Evolutionary conservation across 1,140 invertebrate genomes (phyloP), one percentile per base, ranked within the genome.

Genomic region (Nymphalis io): DNA sequence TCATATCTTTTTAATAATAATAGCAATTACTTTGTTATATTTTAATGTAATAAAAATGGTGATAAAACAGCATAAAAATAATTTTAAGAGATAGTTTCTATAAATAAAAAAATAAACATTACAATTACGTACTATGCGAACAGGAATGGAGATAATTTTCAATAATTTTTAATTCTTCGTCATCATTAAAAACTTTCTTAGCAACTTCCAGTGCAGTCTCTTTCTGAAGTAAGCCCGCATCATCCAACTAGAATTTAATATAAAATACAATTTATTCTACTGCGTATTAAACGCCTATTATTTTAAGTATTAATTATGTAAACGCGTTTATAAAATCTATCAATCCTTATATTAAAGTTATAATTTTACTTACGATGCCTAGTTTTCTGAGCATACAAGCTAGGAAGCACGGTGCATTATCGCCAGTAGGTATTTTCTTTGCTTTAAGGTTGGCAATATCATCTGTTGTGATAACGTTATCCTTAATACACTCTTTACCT

Each of bases 101-200:
- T 44, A 44, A 44, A 44, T 13, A 44, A n/a, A 44, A 44, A n/a
- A 18, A 4, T 2, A 46, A 67, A 27, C 40, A 6, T 15, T 3
- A 61, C 20, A 61, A 51, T 48, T 67, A 69, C 75, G 82, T 81
- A 87, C 88, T 70, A 23, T 78, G 73, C 21, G 83, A 69, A 60
- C 88, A 90, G 8, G 87, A 86, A 38, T 88, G 83, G 0, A 89
- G 68, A 48, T 88, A 90, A 39, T 82, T 74, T 60, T 80, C 81
- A 18, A 89, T 79, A n/a, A 70, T 67, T 55, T 88, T 82, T 8
- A 90, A 21, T 69, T 90, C 88, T 59, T 90, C 87, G 0, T 76
- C 68, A 58, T 89, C 81, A 10, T 84, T 48, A 59, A 90, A 89
- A 8, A 90, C 72, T 18, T 68, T 69, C 57, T 78, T 86, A 5